Evolutionary conservation across 2,888 invertebrate species (phyloP), one percentile per base, ranked within the genome.

Genomic region (Atethmia centrago): DNA sequence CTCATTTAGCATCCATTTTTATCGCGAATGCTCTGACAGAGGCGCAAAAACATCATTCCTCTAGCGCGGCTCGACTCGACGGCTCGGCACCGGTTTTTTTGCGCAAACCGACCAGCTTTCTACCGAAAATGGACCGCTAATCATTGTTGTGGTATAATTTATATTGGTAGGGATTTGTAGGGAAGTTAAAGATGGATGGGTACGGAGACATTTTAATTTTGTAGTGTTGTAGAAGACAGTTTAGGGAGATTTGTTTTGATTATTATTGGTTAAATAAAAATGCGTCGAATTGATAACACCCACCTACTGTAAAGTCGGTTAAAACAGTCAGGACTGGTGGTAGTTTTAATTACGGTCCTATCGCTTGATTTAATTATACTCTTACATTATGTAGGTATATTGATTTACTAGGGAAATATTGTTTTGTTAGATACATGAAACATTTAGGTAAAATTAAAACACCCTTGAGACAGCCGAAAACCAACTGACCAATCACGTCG

Each of bases 1-100:
- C 95, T 95, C 95, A 95, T 96, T 95, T 95, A 92, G 93, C 90
- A 93, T 92, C 91, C 94, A 93, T 93, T 95, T 95, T 95, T 93
- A 93, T 92, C 92, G 91, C 93, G 90, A 90, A 92, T 91, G 91
- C 91, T 90, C 93, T 90, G 91, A 90, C 25, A 89, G 90, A 89
- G 87, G 59, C 68, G 81, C 88, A 92, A 95, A 95, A 93, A 94
- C 90, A 86, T 83, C 92, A 90, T 90, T 89, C 91, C 90, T 82
- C 88, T 83, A 87, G 88, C 89, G 84, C 80, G 56, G 85, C 84
- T 83, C 85, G 81, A 82, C 83, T 86, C 66, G 64, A 85, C 85
- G 83, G 25, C 77, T 49, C 85, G 79, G 82, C 84, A 79, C 88
- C 82, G 78, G 87, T 76, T 85, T 77, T 78, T 84, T 71, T 45